Evolutionary conservation across 1,140 invertebrate genomes (phyloP).

Genomic region (Holcopasites calliopsidis): DNA sequence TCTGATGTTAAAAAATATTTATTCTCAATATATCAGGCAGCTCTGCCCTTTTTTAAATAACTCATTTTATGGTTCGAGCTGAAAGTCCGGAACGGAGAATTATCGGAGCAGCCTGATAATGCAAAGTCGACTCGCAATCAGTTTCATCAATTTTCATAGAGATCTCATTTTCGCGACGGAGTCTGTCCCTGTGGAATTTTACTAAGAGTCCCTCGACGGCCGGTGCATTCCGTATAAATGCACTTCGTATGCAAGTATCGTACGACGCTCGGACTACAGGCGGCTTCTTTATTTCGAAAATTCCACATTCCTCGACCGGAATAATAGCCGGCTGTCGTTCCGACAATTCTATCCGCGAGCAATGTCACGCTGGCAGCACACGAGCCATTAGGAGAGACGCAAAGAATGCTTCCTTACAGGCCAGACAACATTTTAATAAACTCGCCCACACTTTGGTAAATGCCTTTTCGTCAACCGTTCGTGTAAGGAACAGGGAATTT

Average conservation of each 20-base stretch:
- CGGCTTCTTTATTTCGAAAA: slow-evolving; percentile 72
- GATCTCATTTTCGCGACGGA: background rate
- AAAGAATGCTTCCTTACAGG: slow-evolving; percentile 37
- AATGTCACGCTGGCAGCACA: slow-evolving; percentile 40
- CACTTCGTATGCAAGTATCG: slow-evolving; percentile 72
- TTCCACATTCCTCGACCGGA: slow-evolving; percentile 66
- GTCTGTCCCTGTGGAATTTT: slow-evolving; percentile 32
- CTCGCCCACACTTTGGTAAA: too few species aligned
- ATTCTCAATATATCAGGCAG: too few species aligned
- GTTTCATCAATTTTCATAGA: too few species aligned
- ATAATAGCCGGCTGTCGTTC: slow-evolving; percentile 60
- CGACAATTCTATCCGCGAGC: slow-evolving; percentile 55
- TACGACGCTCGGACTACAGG: background rate
- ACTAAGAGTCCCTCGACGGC: background rate
- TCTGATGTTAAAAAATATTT: too few species aligned
- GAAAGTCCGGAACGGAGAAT: too few species aligned
- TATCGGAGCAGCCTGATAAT: too few species aligned
- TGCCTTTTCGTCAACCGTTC: too few species aligned
- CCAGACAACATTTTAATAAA: slow-evolving; percentile 44
- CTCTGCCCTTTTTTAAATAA: too few species aligned
- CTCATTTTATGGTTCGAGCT: too few species aligned
- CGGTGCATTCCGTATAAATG: slow-evolving; percentile 55
- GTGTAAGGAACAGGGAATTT: too few species aligned
- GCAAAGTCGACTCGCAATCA: too few species aligned
- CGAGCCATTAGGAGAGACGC: too few species aligned